phyloP scores from a whole-genome alignment of 2,797 vertebrate species.

The Clarias fuscus region DNA sequence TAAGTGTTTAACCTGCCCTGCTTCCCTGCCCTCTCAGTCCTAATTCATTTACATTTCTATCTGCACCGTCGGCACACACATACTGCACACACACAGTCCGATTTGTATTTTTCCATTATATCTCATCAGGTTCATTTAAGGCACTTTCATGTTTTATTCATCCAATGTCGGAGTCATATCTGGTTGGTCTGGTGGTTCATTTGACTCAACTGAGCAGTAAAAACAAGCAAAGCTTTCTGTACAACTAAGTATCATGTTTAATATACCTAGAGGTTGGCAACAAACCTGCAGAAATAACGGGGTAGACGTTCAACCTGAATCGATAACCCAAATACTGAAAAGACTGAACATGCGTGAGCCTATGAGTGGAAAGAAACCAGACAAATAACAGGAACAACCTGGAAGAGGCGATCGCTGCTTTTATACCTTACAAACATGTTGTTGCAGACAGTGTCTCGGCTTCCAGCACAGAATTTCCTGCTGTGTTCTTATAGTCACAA shows the following conservation, averaged over 20 bases:
- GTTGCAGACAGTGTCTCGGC: background rate
- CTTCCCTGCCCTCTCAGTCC: background rate
- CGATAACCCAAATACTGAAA: background rate
- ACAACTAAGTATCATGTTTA: background rate
- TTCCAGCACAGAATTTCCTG: background rate
- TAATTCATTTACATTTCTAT: slow-evolving; percentile 9
- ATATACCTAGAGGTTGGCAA: background rate
- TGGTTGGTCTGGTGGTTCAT: background rate
- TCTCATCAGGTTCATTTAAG: slow-evolving; percentile 2
- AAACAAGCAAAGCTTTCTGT: background rate
- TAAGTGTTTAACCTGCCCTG: background rate
- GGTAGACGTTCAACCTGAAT: slow-evolving; percentile 2
- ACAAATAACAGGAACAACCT: slow-evolving; percentile 20
- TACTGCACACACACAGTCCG: background rate
- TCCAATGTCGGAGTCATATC: background rate
- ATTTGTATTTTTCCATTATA: background rate
- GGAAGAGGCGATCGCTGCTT: background rate
- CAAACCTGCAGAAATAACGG: background rate
- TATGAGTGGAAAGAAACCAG: slow-evolving; percentile 22
- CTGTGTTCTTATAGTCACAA: background rate
- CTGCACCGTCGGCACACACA: background rate
- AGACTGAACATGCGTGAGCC: background rate
- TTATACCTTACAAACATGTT: background rate
- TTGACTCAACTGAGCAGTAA: background rate
- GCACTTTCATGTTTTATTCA: slow-evolving; percentile 20